Evolutionary conservation across 2,797 vertebrate species (phyloP), one percentile per base, ranked within the genome.

Genomic region (Odontamblyopus rebecca): DNA sequence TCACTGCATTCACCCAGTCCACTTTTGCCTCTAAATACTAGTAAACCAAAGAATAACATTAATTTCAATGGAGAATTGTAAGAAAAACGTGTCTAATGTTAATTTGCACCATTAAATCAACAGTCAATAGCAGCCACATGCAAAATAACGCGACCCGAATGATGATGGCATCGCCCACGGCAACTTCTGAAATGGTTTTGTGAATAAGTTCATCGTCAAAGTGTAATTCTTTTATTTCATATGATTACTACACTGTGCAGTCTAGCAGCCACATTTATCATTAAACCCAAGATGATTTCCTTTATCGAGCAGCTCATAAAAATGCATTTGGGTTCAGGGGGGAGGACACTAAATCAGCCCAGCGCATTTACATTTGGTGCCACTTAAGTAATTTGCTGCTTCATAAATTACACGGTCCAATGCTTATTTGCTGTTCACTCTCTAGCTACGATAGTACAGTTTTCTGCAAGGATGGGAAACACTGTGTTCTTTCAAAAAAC

Each of bases 351-450:
- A 60, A 75, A 82, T 79, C 51, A 75, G 64, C 32, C 35, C 38
- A 74, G 56, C 38, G 72, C 61, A 68, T 74, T 67, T 61, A 67
- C 67, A 63, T 79, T 71, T 68, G 72, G 68, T 70, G 69, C 68
- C 77, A 69, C 66, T 76, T 77, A 76, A 78, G 68, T 72, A 18
- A 72, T 77, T 79, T 61, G 27, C 68, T 73, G 19, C 8, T 75
- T 38, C 23, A 68, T 81, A 75, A 73, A 80, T 80, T 41, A 81
- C 56, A 56, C 53, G 69, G 51, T 54, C 53, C 30, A 50, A 53
- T 35, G 15, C 61, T 75, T 0, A 75, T 68, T 71, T 61, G 48
- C 16, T 78, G 23, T 29, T 38, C 16, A 61, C 61, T 70, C 1
- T 0, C 19, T 53, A 13, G 41, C 68, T 61, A 11, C 68, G 41